phyloP scores from a whole-genome alignment of 2,888 invertebrate species.

The Drosophila quinaria region DNA sequence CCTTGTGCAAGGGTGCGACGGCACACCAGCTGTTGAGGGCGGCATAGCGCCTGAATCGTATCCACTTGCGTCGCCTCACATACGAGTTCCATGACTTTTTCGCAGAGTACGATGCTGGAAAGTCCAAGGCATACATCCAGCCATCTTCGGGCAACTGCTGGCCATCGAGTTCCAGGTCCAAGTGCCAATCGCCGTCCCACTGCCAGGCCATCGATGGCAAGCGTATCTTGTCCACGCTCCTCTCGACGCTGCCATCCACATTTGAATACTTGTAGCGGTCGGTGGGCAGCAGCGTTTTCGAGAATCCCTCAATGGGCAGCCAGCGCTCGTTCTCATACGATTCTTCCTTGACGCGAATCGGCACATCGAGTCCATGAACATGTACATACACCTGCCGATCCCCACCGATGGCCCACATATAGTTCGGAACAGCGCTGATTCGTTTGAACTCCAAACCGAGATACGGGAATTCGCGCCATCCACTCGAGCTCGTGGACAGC shows the following conservation, averaged over 20 bases:
- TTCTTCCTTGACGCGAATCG: constrained; percentile 95
- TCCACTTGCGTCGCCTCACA: constrained; percentile 95
- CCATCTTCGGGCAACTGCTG: constrained; percentile 96
- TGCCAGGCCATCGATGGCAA: constrained; percentile 98
- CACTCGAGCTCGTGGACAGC: constrained; percentile 91
- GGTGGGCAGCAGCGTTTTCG: constrained; percentile 93
- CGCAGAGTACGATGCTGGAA: constrained; percentile 92
- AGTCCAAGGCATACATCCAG: constrained; percentile 97
- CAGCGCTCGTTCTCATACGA: constrained; percentile 97
- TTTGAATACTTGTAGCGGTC: constrained; percentile 95
- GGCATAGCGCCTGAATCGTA: constrained; percentile 93
- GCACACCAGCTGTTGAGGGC: constrained; percentile 97
- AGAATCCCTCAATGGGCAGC: constrained; percentile 96
- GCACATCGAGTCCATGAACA: constrained; percentile 95
- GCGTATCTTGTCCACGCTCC: constrained; percentile 92
- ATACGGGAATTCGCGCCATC: constrained; percentile 94
- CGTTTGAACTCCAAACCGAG: constrained; percentile 95
- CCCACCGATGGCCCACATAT: constrained; percentile 96
- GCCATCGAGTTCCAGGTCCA: constrained; percentile 93
- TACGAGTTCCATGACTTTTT: constrained; percentile 96
- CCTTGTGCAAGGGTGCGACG: constrained; percentile 94
- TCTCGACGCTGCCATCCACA: constrained; percentile 92
- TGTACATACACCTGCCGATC: constrained; percentile 97
- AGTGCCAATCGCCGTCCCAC: constrained; percentile 98
- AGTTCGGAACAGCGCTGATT: constrained; percentile 93